Base-by-base conservation (phyloP, 2,113 vertebrate species). In the Anolis sagrei region DNA sequence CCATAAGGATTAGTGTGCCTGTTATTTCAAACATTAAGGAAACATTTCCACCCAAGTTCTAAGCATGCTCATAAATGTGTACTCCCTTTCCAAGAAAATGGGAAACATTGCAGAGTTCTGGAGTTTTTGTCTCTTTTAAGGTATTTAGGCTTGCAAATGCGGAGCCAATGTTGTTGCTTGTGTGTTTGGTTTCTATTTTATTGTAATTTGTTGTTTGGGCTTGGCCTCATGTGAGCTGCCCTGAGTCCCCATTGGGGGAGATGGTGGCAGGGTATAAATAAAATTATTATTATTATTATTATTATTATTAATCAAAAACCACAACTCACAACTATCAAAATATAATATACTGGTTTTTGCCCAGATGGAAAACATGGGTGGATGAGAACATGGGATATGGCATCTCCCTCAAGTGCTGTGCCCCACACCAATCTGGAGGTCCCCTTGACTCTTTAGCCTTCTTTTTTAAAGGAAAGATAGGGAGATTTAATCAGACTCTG, bases 1-100 rank as follows among this genome's bases (percentile, higher is more conserved):
- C 88, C 0, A 0, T 29, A 48, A 85, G 44, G 0, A 0, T 62
- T 84, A 88, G 86, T n/a, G 13, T 61, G 49, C 29, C 39, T 68
- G 7, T 64, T 85, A 49, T 76, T 49, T 36, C 54, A 76, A 25
- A n/a, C 51, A 51, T 70, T 72, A 72, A 82, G 34, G 7, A 81
- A 34, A 69, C 23, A 70, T 44, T 62, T 62, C 49, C 62, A 27
- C 70, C 39, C 84, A 70, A 86, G n/a, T 48, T 76, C 21, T 18
- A 11, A 78, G n/a, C 16, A 72, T 36, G 61, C 54, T 44, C n/a
- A 83, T n/a, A 80, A 73, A 69, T 49, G 44, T 1, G 0, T 4
- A 72, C 29, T 7, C 80, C 88, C 76, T 84, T 89, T 69, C 66
- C 89, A 84, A 87, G 90, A 92, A 87, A 91, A 89, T 83, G 14